Evolutionary conservation across 2,113 vertebrate genomes (phyloP), one percentile per base, ranked within the genome.

Genomic region (Tragelaphus strepsiceros): DNA sequence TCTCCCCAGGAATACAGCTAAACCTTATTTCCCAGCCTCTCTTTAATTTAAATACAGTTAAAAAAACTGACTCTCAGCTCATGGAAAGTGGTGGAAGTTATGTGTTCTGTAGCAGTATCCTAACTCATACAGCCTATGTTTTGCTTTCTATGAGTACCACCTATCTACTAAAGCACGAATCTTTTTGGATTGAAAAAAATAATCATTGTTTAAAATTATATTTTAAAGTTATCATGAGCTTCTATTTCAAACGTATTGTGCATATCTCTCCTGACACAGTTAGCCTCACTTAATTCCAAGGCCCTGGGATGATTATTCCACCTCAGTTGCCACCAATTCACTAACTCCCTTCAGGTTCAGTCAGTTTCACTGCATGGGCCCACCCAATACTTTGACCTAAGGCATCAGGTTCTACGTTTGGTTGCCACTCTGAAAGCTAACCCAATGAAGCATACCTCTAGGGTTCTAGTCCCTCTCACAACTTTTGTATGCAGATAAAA

Each of bases 321-420:
- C 16, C 22, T 28, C 59, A 59, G 19, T 22, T 59, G n/a, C 13
- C 62, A 84, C 11, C 43, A n/a, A 2, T 11, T 43, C 5, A 46
- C 78, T 46, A 43, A 32, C 0, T 19, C 16, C 16, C 28, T 39
- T 54, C 9, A 74, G 2, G 5, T 21, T 19, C 39, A 39, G 7
- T 15, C 15, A 54, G 4, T n/a, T 83, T 13, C 10, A 14, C 2
- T 32, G n/a, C 53, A 19, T 61, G 11, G 16, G 2, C 16, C 43
- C 56, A 80, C 64, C 24, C 0, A 28, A 26, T 2, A 26, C 4
- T 22, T 11, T 77, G 28, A 30, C 6, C 43, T n/a, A 26, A 53
- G 64, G 7, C 6, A 30, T 58, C 7, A 2, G 26, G 24, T 11
- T 3, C 28, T 17, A 4, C 2, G 2, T 26, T 12, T 35, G 2